Conservation (phyloP, 2,797 vertebrate genomes). For the Neoniphon sammara region DNA sequence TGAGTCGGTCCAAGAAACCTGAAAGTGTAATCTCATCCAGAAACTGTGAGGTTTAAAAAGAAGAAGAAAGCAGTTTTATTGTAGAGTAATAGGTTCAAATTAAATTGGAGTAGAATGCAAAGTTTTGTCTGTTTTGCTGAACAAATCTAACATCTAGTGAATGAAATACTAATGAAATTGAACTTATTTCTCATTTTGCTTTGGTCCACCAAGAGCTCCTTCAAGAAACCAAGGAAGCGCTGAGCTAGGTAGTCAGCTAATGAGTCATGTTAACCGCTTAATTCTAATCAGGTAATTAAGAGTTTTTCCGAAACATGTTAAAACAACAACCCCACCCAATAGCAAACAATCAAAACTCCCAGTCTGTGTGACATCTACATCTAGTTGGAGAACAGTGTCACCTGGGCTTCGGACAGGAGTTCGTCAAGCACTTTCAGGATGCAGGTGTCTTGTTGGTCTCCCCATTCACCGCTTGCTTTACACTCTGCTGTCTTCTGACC, state of each 20-base stretch:
- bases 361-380: too few species aligned
- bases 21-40: slow-evolving; percentile 56
- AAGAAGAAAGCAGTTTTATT: neutral
- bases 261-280: too few species aligned
- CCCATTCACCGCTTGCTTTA: neutral
- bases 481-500: slow-evolving; percentile 52
- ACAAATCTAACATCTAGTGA: too few species aligned
- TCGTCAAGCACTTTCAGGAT: neutral
- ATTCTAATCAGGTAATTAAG: too few species aligned
- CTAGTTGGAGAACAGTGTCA: slow-evolving; percentile 14
- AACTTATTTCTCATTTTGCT: too few species aligned
- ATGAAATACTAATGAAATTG: too few species aligned
- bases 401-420: slow-evolving; percentile 39
- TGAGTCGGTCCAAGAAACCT: slow-evolving; percentile 56
- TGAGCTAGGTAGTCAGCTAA: too few species aligned
- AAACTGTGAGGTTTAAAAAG: slow-evolving; percentile 34
- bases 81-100: neutral
- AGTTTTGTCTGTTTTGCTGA: neutral
- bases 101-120: neutral
- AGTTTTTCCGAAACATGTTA: too few species aligned
- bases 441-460: slow-evolving; percentile 30
- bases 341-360: too few species aligned
- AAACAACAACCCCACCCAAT: too few species aligned
- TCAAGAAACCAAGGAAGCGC: too few species aligned
- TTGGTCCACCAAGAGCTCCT: too few species aligned